Conservation (phyloP, 1,140 invertebrate genomes). For the Drosophila rufa region DNA sequence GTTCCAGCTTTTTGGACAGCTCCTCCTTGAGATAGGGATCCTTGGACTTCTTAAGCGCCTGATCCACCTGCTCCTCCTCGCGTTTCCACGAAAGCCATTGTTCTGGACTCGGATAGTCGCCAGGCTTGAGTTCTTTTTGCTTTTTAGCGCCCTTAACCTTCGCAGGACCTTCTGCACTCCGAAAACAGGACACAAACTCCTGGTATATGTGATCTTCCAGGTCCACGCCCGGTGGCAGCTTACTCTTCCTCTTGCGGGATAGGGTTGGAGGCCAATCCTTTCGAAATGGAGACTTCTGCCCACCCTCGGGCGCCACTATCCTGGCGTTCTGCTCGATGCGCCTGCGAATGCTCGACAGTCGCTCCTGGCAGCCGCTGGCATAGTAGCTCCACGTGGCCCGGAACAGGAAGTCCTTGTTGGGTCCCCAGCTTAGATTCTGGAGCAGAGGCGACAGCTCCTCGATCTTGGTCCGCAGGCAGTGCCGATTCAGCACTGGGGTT, state of each 20-base stretch:
- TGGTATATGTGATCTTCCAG: slow-evolving; percentile 25
- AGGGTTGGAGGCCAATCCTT: background rate
- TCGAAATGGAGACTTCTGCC: background rate
- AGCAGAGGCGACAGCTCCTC: slow-evolving; percentile 24
- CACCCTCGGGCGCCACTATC: slow-evolving; percentile 10
- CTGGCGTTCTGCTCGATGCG: slow-evolving; percentile 33
- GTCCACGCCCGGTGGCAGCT: background rate
- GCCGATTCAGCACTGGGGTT: slow-evolving; percentile 28
- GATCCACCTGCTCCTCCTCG: background rate
- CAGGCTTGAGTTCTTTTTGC: background rate
- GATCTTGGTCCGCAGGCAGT: slow-evolving; percentile 44
- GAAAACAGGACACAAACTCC: slow-evolving; percentile 45
- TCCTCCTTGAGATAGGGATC: slow-evolving; percentile 16
- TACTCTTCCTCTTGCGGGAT: too few relatives aligned
- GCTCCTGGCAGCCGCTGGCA: slow-evolving; percentile 45
- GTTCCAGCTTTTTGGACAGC: background rate
- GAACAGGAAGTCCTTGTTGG: slow-evolving; percentile 36
- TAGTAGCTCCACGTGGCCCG: slow-evolving; percentile 52
- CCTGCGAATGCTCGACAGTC: slow-evolving; percentile 30
- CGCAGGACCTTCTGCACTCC: background rate
- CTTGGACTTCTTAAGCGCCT: background rate
- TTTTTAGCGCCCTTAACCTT: background rate
- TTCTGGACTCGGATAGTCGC: background rate
- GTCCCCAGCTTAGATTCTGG: slow-evolving; percentile 5
- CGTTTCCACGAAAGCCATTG: slow-evolving; percentile 8